A percentile compares a stretch with the other conserved stretches of the same genome.
These are phyloP conservation scores for Mythimna lalbum DNA, from an alignment of 2,888 invertebrate genomes.

Conservation along the genomic window DNA sequence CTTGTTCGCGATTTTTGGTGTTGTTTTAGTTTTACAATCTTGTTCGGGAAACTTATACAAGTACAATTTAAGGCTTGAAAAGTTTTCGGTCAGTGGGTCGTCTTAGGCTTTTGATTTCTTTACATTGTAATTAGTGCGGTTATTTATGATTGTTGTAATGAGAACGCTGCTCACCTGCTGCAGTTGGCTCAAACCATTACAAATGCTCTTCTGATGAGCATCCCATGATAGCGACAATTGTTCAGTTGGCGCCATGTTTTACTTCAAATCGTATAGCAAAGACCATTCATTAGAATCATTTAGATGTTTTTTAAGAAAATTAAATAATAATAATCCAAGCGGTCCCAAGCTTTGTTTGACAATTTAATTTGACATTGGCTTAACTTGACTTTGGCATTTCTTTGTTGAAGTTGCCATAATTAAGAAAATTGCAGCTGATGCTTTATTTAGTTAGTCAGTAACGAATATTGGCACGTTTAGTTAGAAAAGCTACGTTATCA, in stretches of 20 bases:
- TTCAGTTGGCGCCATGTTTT: slow-evolving; percentile 66
- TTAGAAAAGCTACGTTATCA: too few relatives aligned
- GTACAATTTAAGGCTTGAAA: not conserved
- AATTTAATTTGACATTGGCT: not conserved
- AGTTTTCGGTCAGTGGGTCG: too few relatives aligned
- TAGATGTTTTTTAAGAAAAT: not conserved
- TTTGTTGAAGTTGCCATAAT: not conserved
- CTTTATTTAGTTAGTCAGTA: not conserved
- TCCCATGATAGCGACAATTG: slow-evolving; percentile 79
- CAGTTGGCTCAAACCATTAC: slow-evolving; percentile 78
- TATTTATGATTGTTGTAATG: not conserved
- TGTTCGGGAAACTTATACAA: not conserved
- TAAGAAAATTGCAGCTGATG: not conserved
- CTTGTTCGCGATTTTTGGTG: not conserved
- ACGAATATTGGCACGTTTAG: too few relatives aligned
- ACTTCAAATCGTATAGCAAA: not conserved
- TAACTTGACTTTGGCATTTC: not conserved
- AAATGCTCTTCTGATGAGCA: slow-evolving; percentile 78
- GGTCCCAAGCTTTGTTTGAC: not conserved
- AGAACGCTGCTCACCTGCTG: slow-evolving; percentile 76
- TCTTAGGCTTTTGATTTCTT: not conserved
- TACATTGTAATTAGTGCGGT: not conserved
- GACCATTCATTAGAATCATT: not conserved
- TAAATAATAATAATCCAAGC: not conserved
- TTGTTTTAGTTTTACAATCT: not conserved